Base-by-base conservation (phyloP, 2,888 invertebrate species). In the Steinernema carpocapsae region DNA sequence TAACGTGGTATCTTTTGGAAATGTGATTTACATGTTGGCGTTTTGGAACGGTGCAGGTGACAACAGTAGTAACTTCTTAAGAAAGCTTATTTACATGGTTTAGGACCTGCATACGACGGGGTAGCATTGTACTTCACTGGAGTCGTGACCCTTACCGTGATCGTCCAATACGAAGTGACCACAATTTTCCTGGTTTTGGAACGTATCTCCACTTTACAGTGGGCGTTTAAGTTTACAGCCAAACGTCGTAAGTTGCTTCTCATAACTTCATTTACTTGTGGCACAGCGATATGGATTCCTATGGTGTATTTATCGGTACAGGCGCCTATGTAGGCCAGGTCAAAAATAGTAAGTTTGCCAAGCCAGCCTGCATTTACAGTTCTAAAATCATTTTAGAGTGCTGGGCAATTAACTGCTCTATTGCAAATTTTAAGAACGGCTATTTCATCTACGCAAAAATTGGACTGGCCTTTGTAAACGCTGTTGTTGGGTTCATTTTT, bases 121-220 rank as follows among this genome's bases (percentile, higher is more conserved):
- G 26, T 56, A 12, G 22, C 26, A 22, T 26, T 56, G 6, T 56
- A 26, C 26, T 56, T 26, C 56, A 56, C 56, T 26, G 56, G 56
- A 22, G 26, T 56, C 22, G 6, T 3, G 24, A 56, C 24, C 2
- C 56, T 26, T 17, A 56, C 26, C 56, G 56, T 6, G 2, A 56
- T 56, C 26, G 26, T 56, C 24, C 56, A 56, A 17, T 56, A 26
- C 17, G 56, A 56, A 56, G 26, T 46, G 7, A 26, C 46, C 71
- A 43, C 45, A 3, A 46, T 71, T 46, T 71, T 71, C 48, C 46
- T 71, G 26, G 4, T 71, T 3, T 3, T 46, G 19, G 71, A 71
- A 14, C 71, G 71, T 17, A 43, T 37, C 45, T 3, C 19, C 6
- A 19, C 46, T 7, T 46, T 71, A 17, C 29, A 46, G 7, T 42